Evolutionary conservation across 2,797 vertebrate species (phyloP), one percentile per base, ranked within the genome.

Genomic region (Chloroceryle inda): DNA sequence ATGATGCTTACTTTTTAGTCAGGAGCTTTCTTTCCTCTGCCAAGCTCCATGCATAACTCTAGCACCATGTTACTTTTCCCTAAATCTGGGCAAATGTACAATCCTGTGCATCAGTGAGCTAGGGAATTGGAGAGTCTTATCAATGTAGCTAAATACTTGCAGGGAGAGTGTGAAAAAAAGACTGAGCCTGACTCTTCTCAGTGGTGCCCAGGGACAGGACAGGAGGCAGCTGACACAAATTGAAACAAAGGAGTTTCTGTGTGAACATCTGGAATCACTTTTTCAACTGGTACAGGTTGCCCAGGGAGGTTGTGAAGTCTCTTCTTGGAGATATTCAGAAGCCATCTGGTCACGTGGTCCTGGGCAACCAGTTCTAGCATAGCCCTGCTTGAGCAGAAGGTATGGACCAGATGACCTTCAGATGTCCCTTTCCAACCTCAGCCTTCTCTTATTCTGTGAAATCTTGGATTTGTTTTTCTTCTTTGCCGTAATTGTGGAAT

Each of bases 341-440:
- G 37, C 5, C 3, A 2, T 15, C 31, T 53, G 27, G 10, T 33
- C 11, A 24, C 2, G 1, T 0, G 0, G 24, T 45, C 1, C 2
- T 78, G 35, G 31, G 11, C 15, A 37, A 4, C 10, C 0, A 1
- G 3, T 2, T 50, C 6, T 45, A 22, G 13, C 19, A 4, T 74
- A 13, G 15, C 14, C 13, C 33, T 82, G 27, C 20, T 8, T 50
- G 8, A 90, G 35, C 26, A 47, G 26, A 13, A 50, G 2, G 2
- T 20, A 35, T 84, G 76, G 45, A 29, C 29, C 11, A 47, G 9
- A 24, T 52, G 31, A 55, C 5, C 2, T 84, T 6, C 10, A 59
- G 56, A 50, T 2, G 2, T 35, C 8, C 19, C 19, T 13, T 83
- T 73, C 37, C 13, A 59, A 24, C 9, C 1, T 55, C 19, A 67